Percentiles rank a stretch among this genome's conserved stretches.
Conservation (phyloP, 2,113 vertebrate species). For the Astatoreochromis straeleni region DNA sequence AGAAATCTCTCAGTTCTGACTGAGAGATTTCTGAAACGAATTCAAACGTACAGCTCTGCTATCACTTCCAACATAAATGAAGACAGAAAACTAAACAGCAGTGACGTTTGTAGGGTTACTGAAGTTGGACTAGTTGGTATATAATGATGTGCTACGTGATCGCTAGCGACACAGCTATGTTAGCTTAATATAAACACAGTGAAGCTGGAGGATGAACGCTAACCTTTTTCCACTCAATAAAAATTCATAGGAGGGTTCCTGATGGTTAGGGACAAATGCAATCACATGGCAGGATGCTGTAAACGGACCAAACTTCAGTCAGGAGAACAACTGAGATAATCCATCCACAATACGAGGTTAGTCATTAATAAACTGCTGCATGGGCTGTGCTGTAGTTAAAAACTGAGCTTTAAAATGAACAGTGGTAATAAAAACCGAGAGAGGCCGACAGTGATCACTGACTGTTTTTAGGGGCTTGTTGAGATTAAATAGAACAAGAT, state of each 20-base stretch:
- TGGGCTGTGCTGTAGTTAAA: background rate
- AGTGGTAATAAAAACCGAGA: background rate
- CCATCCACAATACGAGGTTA: background rate
- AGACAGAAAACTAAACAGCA: no score
- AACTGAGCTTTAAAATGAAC: background rate
- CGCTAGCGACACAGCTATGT: no score
- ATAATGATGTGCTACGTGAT: no score
- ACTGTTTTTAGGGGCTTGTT: background rate
- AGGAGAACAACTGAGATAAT: background rate
- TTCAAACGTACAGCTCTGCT: no score
- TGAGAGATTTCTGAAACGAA: no score
- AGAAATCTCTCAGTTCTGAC: no score
- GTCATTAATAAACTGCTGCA: background rate
- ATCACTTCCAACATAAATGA: no score
- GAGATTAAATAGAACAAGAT: background rate
- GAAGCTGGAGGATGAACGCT: no score
- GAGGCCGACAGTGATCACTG: background rate
- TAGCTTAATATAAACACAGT: no score
- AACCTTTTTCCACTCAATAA: no score
- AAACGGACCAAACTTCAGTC: background rate
- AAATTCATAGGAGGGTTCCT: background rate
- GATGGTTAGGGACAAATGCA: background rate
- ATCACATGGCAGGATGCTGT: background rate
- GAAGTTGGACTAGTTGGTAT: no score
- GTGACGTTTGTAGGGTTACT: no score